phyloP scores from a whole-genome alignment of 2,113 vertebrate genomes.

The Brachyistius frenatus region DNA sequence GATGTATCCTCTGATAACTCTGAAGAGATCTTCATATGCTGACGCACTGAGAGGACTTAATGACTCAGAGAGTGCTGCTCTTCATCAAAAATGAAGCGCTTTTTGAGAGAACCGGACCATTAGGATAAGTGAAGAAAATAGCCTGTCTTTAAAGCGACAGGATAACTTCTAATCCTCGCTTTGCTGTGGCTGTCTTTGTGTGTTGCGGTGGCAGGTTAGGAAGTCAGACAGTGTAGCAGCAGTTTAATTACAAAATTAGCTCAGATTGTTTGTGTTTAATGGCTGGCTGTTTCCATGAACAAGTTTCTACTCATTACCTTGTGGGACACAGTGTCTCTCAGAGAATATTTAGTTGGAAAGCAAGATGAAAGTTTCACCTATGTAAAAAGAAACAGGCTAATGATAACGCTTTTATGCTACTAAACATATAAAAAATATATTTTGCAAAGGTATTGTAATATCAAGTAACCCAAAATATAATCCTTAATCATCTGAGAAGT shows the following conservation, averaged over 20 bases:
- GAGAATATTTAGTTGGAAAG: background rate
- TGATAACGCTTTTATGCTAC: background rate
- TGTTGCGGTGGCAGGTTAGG: conserved; percentile 7
- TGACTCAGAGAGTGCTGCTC: conserved; percentile 62
- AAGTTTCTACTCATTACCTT: conserved; percentile 16
- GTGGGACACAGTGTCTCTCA: conserved; percentile 3
- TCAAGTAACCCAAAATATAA: background rate
- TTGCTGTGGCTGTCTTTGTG: conserved; percentile 9
- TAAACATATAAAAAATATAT: background rate
- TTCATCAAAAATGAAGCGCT: conserved; percentile 51
- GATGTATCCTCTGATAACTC: conserved; percentile 64
- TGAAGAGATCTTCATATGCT: conserved; percentile 72
- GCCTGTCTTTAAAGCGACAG: conserved; percentile 24
- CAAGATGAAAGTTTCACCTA: background rate
- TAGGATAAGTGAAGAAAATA: conserved; percentile 27
- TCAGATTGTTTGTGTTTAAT: conserved; percentile 52
- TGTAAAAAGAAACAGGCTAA: background rate
- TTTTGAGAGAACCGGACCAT: conserved; percentile 23
- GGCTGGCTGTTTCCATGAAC: conserved; percentile 6
- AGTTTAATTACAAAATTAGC: conserved; percentile 51
- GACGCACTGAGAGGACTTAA: conserved; percentile 65
- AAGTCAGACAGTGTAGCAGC: conserved; percentile 16
- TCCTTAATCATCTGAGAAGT: background rate
- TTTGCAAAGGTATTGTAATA: background rate
- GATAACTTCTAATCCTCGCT: conserved; percentile 28